Evolutionary conservation across 2,888 invertebrate genomes (phyloP), one percentile per base, ranked within the genome.

Genomic region (Caenorhabditis becei): DNA sequence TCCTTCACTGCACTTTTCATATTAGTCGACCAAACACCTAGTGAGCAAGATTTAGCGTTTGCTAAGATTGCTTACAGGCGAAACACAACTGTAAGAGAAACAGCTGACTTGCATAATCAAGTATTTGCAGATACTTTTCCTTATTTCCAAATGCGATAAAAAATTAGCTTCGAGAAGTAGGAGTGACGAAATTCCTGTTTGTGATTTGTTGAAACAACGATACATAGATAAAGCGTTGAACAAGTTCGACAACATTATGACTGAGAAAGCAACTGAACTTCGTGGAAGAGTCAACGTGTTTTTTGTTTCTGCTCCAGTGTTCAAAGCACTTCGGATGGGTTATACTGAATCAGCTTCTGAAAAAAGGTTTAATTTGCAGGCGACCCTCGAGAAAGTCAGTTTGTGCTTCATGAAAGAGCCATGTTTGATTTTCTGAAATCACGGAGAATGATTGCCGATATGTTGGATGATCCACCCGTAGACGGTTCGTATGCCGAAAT

Each of bases 291-390:
- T 87, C 8, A 86, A 86, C 49, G 80, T 83, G 10, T 87, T 87
- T 65, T 86, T 87, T 35, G 87, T 87, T 4, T 87, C 87, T 14
- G 86, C 87, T 3, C 86, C 87, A 0, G 87, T 87, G 24, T 86
- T 87, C 77, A 70, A 77, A 44, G 84, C 85, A 37, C 82, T 87
- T 35, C 69, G 87, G 54, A 77, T 65, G 44, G 85, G 85, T 85
- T 28, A 32, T n/a, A n/a, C n/a, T n/a, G n/a, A n/a, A n/a, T n/a
- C n/a, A n/a, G n/a, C n/a, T 63, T 28, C 20, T 54, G 32, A 32
- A 32, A n/a, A n/a, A n/a, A n/a, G n/a, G n/a, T n/a, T n/a, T n/a
- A n/a, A n/a, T n/a, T n/a, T 56, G 11, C 51, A 83, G 83, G 83
- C 1, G 83, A 84, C 41, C 58, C 74, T 0, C 65, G 81, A 35